These are phyloP conservation scores for Ifrita kowaldi DNA, from an alignment of 2,113 vertebrate species.

Conservation along the genomic window DNA sequence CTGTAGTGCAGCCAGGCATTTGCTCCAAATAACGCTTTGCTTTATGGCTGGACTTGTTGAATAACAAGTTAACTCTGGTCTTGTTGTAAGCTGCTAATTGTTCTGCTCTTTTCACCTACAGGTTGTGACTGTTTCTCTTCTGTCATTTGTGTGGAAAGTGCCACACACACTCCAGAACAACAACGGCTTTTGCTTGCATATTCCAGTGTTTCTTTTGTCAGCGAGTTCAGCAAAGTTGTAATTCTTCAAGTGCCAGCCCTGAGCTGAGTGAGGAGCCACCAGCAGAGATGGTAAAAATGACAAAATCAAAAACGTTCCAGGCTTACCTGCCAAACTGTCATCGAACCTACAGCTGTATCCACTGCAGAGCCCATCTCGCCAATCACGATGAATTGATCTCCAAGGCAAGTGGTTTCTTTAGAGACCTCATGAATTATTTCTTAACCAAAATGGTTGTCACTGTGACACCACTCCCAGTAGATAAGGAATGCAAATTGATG, in stretches of 20 bases:
- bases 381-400: slow-evolving; percentile 98
- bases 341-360: slow-evolving; percentile 97
- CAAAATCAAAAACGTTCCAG: slow-evolving; percentile 98
- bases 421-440: neutral
- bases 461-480: neutral
- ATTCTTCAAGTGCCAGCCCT: slow-evolving; percentile 84
- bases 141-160: slow-evolving; percentile 88
- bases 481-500: slow-evolving; percentile 17
- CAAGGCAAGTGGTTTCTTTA: slow-evolving; percentile 74
- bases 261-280: slow-evolving; percentile 83
- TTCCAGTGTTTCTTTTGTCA: slow-evolving; percentile 95
- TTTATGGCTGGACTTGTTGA: neutral
- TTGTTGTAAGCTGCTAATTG: neutral
- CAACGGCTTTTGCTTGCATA: slow-evolving; percentile 94
- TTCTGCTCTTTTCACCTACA: slow-evolving; percentile 60
- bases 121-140: slow-evolving; percentile 83
- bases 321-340: slow-evolving; percentile 95
- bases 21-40: neutral
- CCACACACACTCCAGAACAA: slow-evolving; percentile 90
- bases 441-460: neutral
- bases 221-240: slow-evolving; percentile 89
- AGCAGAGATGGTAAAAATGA: slow-evolving; percentile 98
- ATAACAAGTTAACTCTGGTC: neutral
- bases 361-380: slow-evolving; percentile 97
- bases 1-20: neutral